A percentile compares a stretch with the other conserved stretches of the same genome.
These are phyloP conservation scores for Archips crataeganus DNA, from an alignment of 2,888 invertebrate species.

Conservation along the genomic window DNA sequence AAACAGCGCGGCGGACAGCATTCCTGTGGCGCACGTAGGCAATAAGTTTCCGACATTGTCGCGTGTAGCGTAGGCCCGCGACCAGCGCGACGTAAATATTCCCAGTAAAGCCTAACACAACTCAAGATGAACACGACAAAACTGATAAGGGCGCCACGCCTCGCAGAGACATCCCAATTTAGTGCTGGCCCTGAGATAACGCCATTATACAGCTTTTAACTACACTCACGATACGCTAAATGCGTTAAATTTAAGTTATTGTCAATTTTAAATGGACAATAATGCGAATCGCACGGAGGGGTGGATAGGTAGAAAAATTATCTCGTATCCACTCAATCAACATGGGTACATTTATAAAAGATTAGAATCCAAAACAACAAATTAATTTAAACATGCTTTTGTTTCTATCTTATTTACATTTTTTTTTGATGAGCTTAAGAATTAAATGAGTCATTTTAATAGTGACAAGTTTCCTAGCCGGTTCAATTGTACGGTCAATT, in stretches of 20 bases:
- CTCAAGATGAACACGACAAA: constrained; percentile 85
- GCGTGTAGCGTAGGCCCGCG: constrained; percentile 66
- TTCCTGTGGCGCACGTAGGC: constrained; percentile 57
- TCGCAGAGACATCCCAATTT: constrained; percentile 84
- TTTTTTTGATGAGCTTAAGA: too few species aligned
- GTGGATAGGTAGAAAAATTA: neutral
- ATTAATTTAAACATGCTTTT: too few species aligned
- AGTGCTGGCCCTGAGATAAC: constrained; percentile 82
- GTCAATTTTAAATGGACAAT: constrained; percentile 59
- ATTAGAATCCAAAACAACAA: neutral
- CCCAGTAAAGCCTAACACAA: constrained; percentile 84
- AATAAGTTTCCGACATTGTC: constrained; percentile 76
- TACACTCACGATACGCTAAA: constrained; percentile 83
- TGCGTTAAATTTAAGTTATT: constrained; percentile 79
- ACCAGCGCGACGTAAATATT: constrained; percentile 79
- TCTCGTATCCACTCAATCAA: too few species aligned
- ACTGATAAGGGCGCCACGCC: constrained; percentile 81
- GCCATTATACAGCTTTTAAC: constrained; percentile 86
- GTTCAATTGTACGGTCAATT: too few species aligned
- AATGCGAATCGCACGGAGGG: constrained; percentile 40
- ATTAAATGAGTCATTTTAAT: neutral
- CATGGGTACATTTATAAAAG: neutral
- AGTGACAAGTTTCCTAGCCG: too few species aligned
- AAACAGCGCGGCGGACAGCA: constrained; percentile 42
- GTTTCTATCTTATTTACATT: neutral